phyloP scores from a whole-genome alignment of 2,113 vertebrate genomes.

The Mirza zaza region DNA sequence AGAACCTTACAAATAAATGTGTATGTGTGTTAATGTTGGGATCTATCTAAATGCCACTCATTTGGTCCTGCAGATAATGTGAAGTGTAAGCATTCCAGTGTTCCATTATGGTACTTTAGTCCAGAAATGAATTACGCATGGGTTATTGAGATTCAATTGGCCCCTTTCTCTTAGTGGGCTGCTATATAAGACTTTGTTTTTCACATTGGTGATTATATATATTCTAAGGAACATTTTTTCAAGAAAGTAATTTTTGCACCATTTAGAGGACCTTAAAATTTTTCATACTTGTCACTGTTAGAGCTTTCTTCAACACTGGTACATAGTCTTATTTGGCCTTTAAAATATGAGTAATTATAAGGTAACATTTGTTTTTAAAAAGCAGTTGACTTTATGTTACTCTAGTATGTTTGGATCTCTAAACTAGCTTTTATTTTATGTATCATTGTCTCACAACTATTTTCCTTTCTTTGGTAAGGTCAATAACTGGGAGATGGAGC shows the following conservation, averaged over 20 bases:
- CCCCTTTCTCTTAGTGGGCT: not conserved
- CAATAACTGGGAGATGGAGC: slow-evolving; percentile 82
- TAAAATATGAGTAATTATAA: slow-evolving; percentile 32
- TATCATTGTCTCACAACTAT: slow-evolving; percentile 44
- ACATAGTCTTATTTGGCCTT: not conserved
- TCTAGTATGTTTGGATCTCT: not conserved
- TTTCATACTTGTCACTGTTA: not conserved
- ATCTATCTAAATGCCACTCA: not conserved
- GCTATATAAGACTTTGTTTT: not conserved
- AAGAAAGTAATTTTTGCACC: not conserved
- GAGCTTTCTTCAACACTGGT: not conserved
- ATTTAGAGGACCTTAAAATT: slow-evolving; percentile 4
- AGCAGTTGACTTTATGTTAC: not conserved
- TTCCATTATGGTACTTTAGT: not conserved
- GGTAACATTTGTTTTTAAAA: slow-evolving; percentile 11
- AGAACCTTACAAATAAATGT: not conserved
- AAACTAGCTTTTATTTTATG: slow-evolving; percentile 41
- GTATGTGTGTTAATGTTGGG: not conserved
- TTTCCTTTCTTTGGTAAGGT: slow-evolving; percentile 81
- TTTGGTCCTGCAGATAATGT: not conserved
- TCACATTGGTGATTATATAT: not conserved
- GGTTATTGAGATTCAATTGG: not conserved
- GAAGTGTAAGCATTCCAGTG: not conserved
- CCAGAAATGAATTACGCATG: not conserved
- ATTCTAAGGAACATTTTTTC: not conserved